Percentiles rank a stretch among this genome's conserved stretches.
Conservation (phyloP, 2,797 vertebrate species). For the Anguilla anguilla region DNA sequence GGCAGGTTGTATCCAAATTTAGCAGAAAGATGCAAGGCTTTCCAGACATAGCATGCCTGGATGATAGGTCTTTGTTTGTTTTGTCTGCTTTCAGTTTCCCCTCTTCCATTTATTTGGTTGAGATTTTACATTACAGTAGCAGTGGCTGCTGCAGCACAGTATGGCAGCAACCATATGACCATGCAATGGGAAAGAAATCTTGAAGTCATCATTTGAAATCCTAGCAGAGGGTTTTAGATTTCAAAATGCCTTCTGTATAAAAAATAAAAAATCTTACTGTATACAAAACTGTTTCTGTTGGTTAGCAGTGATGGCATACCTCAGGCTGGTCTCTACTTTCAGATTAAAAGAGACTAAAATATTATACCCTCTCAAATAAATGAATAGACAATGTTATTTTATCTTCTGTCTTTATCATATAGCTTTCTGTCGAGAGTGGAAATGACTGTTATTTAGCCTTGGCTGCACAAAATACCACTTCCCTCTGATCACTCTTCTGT, state of each 20-base stretch:
- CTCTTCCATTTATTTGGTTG: background rate
- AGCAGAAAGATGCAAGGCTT: constrained; percentile 37
- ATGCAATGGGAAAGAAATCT: background rate
- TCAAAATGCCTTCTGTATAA: background rate
- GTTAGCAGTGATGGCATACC: background rate
- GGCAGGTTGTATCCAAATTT: constrained; percentile 35
- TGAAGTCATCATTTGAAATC: background rate
- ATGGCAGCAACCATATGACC: no score
- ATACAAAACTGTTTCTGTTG: background rate
- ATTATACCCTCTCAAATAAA: background rate
- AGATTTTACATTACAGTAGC: background rate
- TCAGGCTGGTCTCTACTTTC: background rate
- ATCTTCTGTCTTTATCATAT: background rate
- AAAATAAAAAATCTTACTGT: background rate
- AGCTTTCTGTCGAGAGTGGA: background rate
- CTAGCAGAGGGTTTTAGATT: background rate
- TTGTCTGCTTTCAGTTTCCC: background rate
- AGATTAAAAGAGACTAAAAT: background rate
- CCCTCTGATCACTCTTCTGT: background rate
- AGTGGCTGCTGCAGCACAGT: no score
- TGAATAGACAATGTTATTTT: background rate
- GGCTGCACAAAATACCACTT: background rate
- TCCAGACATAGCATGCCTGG: constrained; percentile 11
- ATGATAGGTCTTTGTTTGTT: background rate
- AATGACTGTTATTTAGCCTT: background rate